phyloP scores from a whole-genome alignment of 2,113 vertebrate genomes.

The Labeo catla region DNA sequence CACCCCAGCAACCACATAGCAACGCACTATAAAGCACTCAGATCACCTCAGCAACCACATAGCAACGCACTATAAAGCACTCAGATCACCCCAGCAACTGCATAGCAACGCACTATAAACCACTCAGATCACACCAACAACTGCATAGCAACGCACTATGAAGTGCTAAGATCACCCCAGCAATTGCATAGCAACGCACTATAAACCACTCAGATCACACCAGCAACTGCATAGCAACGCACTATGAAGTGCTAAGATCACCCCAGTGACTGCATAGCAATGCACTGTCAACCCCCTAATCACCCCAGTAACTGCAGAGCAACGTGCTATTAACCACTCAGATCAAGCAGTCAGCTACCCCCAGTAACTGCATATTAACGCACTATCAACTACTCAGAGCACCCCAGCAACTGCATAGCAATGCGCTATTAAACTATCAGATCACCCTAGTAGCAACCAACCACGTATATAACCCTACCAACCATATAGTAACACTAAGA shows the following conservation, averaged over 20 bases:
- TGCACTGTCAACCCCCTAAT: background rate
- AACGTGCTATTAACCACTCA: rapidly evolving
- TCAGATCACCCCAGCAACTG: too few species aligned
- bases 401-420: background rate
- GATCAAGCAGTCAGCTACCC: too few species aligned
- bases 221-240: background rate
- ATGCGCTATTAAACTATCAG: background rate
- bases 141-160: background rate
- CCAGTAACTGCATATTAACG: background rate
- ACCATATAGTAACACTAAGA: background rate
- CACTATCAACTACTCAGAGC: rapidly evolving
- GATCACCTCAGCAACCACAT: background rate
- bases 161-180: background rate
- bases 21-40: too few species aligned
- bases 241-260: rapidly evolving
- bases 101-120: background rate
- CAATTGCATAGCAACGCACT: background rate
- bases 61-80: too few species aligned
- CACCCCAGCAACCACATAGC: too few species aligned
- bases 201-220: background rate
- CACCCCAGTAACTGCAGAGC: background rate
- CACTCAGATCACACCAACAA: too few species aligned
- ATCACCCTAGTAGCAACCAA: background rate
- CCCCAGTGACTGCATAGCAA: background rate
- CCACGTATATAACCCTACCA: background rate